Evolutionary conservation across 2,797 vertebrate genomes (phyloP), one percentile per base, ranked within the genome.

Genomic region (Paramormyrops hopkinsi): DNA sequence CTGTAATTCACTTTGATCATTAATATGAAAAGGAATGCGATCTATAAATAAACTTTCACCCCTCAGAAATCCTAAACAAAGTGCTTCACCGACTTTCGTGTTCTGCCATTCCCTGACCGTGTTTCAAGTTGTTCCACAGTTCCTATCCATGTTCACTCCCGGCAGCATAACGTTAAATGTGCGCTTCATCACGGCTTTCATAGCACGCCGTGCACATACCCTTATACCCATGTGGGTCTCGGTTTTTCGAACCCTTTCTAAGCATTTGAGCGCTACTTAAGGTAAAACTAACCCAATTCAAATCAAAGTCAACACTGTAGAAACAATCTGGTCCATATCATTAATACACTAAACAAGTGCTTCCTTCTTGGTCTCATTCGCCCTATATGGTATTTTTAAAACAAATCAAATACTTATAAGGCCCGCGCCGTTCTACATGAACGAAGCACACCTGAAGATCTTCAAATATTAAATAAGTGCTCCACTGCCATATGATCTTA

Each of bases 1-100:
- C 73, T 41, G 73, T n/a, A 19, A 79, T 79, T 79, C 37, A 79
- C 73, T 79, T 79, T 79, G 73, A 79, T 79, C 73, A 79, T 79
- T 44, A 44, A 79, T 79, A 79, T 79, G 25, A 79, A 73, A 88
- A 50, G 7, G 41, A 46, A 37, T 62, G 14, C 6, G 6, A 79
- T 44, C 73, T 79, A 79, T 79, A 79, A 41, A 44, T 37, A 79
- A 44, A 79, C 73, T n/a, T 79, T 44, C 73, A 79, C 5, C 73
- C 3, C 14, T 76, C 37, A 41, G 69, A 79, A 79, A 44, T 44
- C 2, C 73, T 37, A n/a, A 79, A 19, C 73, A n/a, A 41, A 79
- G 37, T 44, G 73, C 41, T 79, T 79, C 73, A 44, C 33, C 5
- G 33, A 79, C 37, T 79, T 44, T n/a, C n/a, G 73, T 19, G 33